phyloP scores from a whole-genome alignment of 2,888 invertebrate genomes.

The Eurytoma californica region DNA sequence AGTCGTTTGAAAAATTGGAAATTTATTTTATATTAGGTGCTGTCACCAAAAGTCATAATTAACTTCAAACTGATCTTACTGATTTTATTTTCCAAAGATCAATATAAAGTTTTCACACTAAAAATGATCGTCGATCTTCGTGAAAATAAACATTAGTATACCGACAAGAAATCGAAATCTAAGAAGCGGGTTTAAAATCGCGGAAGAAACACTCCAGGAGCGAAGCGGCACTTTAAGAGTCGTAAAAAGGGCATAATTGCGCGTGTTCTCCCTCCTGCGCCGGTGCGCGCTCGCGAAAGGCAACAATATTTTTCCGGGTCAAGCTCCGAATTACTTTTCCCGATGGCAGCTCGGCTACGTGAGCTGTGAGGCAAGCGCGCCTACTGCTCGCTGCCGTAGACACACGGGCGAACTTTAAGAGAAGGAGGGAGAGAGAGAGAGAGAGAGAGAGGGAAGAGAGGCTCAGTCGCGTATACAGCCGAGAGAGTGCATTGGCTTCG shows the following conservation, averaged over 20 bases:
- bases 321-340: conserved; percentile 45
- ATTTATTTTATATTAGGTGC: too few species aligned
- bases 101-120: too few species aligned
- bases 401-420: conserved; percentile 18
- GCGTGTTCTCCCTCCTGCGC: conserved; percentile 11
- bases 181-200: too few species aligned
- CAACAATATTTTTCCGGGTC: conserved; percentile 46
- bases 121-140: too few species aligned
- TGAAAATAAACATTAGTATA: too few species aligned
- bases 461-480: too few species aligned
- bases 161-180: too few species aligned
- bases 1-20: too few species aligned
- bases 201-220: too few species aligned
- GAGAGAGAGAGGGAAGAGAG: not conserved
- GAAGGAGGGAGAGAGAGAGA: conserved; percentile 13
- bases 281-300: not conserved
- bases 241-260: conserved; percentile 42
- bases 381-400: not conserved
- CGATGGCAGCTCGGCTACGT: conserved; percentile 26
- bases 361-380: conserved; percentile 34
- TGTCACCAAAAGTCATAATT: too few species aligned
- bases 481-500: conserved; percentile 44
- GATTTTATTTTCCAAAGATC: too few species aligned
- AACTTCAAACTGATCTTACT: too few species aligned
- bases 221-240: conserved; percentile 6